These are phyloP conservation scores for Anguilla megastoma DNA, from an alignment of 2,797 vertebrate species.

Conservation along the genomic window DNA sequence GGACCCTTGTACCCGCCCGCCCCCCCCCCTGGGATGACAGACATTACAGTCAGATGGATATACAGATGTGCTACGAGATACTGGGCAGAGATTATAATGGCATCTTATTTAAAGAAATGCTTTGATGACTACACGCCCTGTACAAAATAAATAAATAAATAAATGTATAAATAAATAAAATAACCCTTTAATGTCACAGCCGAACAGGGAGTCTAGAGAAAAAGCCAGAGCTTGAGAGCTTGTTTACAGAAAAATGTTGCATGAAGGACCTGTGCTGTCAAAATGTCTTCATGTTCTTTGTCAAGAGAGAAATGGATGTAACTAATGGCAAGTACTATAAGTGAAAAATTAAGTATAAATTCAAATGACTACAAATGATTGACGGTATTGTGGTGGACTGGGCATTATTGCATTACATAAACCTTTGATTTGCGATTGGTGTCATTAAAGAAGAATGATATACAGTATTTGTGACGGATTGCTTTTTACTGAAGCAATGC, in stretches of 20 bases:
- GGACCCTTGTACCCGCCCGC: not conserved
- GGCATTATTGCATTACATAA: too few relatives aligned
- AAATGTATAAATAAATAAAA: not conserved
- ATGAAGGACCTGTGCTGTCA: not conserved
- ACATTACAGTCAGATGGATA: not conserved
- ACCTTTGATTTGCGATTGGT: too few relatives aligned
- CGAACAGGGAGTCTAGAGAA: not conserved
- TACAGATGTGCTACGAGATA: not conserved
- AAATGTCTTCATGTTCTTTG: not conserved
- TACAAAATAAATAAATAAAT: not conserved
- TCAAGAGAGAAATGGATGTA: not conserved
- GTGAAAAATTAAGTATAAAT: too few relatives aligned
- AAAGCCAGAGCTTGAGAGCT: not conserved
- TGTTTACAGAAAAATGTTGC: not conserved
- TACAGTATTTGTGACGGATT: too few relatives aligned
- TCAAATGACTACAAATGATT: too few relatives aligned
- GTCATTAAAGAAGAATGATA: too few relatives aligned
- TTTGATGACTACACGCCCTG: not conserved
- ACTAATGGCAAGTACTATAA: too few relatives aligned
- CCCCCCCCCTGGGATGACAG: not conserved
- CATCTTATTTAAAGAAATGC: conserved; percentile 50
- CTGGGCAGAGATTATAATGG: not conserved
- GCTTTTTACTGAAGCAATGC: too few relatives aligned
- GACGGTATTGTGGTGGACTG: too few relatives aligned
- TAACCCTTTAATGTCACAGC: not conserved